Evolutionary conservation across 2,113 vertebrate species (phyloP).

Genomic region (Apistogramma diplotaenia): DNA sequence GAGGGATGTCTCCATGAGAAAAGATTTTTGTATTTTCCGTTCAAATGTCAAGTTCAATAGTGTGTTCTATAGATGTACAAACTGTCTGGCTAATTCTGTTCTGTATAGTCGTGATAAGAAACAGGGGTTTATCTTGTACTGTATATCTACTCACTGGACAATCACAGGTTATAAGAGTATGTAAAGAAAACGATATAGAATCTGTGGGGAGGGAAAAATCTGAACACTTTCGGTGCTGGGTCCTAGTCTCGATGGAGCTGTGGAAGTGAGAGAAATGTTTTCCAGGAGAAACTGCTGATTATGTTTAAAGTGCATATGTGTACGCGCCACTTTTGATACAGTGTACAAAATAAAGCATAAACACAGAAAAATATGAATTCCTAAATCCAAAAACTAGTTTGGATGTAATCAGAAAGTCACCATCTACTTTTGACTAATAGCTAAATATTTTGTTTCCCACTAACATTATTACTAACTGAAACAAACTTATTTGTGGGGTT

Average conservation of each 20-base stretch:
- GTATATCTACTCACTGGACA: constrained; percentile 78
- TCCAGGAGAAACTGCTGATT: constrained; percentile 47
- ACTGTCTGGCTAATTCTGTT: constrained; percentile 74
- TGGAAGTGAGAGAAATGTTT: constrained; percentile 49
- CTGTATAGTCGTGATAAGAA: constrained; percentile 73
- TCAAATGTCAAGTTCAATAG: constrained; percentile 74
- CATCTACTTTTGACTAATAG: constrained; percentile 43
- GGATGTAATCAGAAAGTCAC: constrained; percentile 28
- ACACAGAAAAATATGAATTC: background rate
- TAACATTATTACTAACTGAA: constrained; percentile 16
- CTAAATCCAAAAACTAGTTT: constrained; percentile 18
- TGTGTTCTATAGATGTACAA: constrained; percentile 79
- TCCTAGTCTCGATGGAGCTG: constrained; percentile 55
- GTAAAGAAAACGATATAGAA: constrained; percentile 65
- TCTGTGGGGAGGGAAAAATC: constrained; percentile 38
- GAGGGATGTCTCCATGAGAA: constrained; percentile 66
- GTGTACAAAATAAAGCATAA: constrained; percentile 17
- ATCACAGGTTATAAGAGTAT: constrained; percentile 67
- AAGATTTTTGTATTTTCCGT: constrained; percentile 69
- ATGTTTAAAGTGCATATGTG: constrained; percentile 35
- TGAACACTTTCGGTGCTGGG: constrained; percentile 55
- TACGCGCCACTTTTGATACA: constrained; percentile 27
- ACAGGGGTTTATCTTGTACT: constrained; percentile 79
- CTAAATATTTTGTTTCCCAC: constrained; percentile 30
- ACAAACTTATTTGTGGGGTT: background rate